Evolutionary conservation across 1,140 invertebrate species (phyloP), one percentile per base, ranked within the genome.

Genomic region (Trissolcus basalis): DNA sequence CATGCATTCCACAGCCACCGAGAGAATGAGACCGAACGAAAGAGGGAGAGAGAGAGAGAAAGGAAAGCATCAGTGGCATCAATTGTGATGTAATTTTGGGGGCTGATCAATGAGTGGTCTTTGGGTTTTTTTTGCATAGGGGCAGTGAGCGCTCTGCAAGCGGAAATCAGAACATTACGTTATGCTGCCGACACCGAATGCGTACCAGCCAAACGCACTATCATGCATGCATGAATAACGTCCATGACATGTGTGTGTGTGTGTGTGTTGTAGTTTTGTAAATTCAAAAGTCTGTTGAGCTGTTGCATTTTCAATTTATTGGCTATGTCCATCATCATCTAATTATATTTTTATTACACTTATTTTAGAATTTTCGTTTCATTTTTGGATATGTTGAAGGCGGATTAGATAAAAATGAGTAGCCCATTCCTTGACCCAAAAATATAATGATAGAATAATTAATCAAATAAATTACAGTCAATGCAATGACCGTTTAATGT

Each of bases 91-190:
- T 43, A 54, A 58, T 47, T 60, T 53, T 16, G 12, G 16, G 48
- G 36, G 3, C 14, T 39, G 32, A 72, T 72, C 60, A 59, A 65
- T 64, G 50, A 53, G 69, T 44, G 47, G 48, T 54, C 19, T 63
- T 70, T 19, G 13, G 33, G 44, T 72, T 53, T 58, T 54, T 15
- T 43, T 13, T 33, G 59, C 49, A 64, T 6, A 6, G 1, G 58
- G 43, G 19, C 39, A 32, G 59, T 13, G 50, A 35, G 39, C 44
- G 51, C 8, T n/a, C 53, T 53, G 69, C 60, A 72, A 72, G 69
- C 69, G 69, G 69, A 72, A 72, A 60, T 60, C 69, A 72, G 69
- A 72, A 72, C 64, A 61, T 70, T 72, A 65, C 69, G 69, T 64
- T 47, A 65, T 49, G 55, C 58, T 50, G 67, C 27, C 44, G 12